Conservation (phyloP, 2,888 invertebrate genomes). For the Hipparchia semele region DNA sequence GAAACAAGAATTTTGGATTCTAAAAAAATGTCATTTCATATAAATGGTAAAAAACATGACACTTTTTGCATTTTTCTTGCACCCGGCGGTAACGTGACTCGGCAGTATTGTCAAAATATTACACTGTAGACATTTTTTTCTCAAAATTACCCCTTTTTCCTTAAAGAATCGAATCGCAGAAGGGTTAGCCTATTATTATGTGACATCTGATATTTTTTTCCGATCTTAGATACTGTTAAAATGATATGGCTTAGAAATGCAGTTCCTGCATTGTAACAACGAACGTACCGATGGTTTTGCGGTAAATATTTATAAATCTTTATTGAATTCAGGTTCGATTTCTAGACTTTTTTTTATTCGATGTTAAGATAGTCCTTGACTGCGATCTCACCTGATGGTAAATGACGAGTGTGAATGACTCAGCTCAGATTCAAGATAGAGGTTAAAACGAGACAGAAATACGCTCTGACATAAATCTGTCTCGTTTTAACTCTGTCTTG, state of each 20-base stretch:
- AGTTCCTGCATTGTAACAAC: background rate
- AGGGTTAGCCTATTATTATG: slow-evolving; percentile 54
- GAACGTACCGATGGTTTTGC: background rate
- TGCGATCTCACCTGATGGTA: too few species aligned
- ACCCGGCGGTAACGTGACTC: slow-evolving; percentile 69
- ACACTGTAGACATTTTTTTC: slow-evolving; percentile 62
- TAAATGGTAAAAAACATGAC: background rate
- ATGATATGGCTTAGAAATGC: slow-evolving; percentile 50
- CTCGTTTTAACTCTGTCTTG: too few species aligned
- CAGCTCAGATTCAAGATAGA: too few species aligned
- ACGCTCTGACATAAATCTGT: too few species aligned
- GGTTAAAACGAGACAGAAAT: too few species aligned
- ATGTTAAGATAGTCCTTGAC: too few species aligned
- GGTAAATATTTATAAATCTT: background rate
- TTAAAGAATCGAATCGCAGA: slow-evolving; percentile 44
- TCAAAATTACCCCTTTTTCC: slow-evolving; percentile 55
- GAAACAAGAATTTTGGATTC: background rate
- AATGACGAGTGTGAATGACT: too few species aligned
- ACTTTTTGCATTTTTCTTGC: slow-evolving; percentile 29
- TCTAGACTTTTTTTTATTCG: too few species aligned
- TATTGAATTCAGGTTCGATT: too few species aligned
- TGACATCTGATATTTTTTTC: slow-evolving; percentile 66
- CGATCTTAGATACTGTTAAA: slow-evolving; percentile 59
- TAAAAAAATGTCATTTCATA: slow-evolving; percentile 20
- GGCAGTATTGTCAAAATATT: slow-evolving; percentile 81